Base-by-base conservation (phyloP, 2,797 vertebrate genomes). In the Alosa sapidissima region DNA sequence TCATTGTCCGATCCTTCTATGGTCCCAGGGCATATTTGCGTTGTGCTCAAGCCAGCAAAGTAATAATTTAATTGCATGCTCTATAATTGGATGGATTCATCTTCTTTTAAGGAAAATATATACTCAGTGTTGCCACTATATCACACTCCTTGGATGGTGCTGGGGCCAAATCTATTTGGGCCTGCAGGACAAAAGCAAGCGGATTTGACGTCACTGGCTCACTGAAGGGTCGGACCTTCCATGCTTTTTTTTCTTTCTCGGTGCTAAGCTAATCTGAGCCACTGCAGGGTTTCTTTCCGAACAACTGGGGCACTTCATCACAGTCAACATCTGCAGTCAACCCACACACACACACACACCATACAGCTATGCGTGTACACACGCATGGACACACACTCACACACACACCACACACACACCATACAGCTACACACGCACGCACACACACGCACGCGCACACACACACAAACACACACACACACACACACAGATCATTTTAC, bases 1-100 rank as follows among this genome's bases (percentile, higher is more conserved):
- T 33, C 33, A 72, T 13, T 72, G 65, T 14, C 13, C 28, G 13
- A 87, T 89, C 90, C 87, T 86, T 87, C 86, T 82, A 81, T 81
- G 68, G 51, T 72, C 85, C 84, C 51, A 11, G 11, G 81, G 28
- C 13, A 72, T 36, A 72, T 72, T 36, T 72, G 0, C 33, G 36
- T 72, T 36, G 33, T 72, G 65, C 65, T 72, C 14, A 33, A 36
- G 62, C 62, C 62, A 68, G 62, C 62, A 33, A 33, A 68, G 2
- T 33, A 68, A 68, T 36, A 14, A 33, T 14, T 33, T 16, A 36
- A 72, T 16, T 72, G 28, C 4, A 72, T 72, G 33, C 10, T 72
- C 65, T 41, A 36, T 72, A 72, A 72, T 72, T 36, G 65, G 33
- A 72, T 72, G 33, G 28, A 72, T 72, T 72, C 28, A 36, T 72